Percentiles rank a stretch among this genome's conserved stretches.
Evolutionary conservation across 2,888 invertebrate species (phyloP).

Genomic region (Brenthis daphne): DNA sequence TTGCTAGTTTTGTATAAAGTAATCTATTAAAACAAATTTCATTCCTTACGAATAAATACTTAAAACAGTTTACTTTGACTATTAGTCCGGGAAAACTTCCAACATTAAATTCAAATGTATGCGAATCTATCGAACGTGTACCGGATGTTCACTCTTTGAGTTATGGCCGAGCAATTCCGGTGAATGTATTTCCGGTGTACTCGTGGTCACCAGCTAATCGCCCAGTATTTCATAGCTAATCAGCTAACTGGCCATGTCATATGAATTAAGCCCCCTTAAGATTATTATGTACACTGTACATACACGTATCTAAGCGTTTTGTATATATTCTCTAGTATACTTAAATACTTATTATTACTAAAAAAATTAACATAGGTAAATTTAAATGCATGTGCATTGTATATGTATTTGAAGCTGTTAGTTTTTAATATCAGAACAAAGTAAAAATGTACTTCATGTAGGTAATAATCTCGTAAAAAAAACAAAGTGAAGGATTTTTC

Average conservation of each 20-base stretch:
- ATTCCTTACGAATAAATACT: neutral
- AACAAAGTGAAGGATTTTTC: too few relatives aligned
- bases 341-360: too few relatives aligned
- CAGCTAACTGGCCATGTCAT: constrained; percentile 44
- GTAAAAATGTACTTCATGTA: too few relatives aligned
- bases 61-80: neutral
- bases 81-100: constrained; percentile 12
- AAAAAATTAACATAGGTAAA: too few relatives aligned
- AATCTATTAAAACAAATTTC: too few relatives aligned
- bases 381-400: too few relatives aligned
- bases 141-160: constrained; percentile 71
- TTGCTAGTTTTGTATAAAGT: too few relatives aligned
- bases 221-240: constrained; percentile 64
- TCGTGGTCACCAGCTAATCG: constrained; percentile 64
- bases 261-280: constrained; percentile 7
- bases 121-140: constrained; percentile 59
- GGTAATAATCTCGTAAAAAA: too few relatives aligned
- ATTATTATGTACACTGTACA: neutral
- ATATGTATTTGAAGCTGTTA: too few relatives aligned
- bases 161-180: constrained; percentile 75
- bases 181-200: constrained; percentile 68
- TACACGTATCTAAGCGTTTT: too few relatives aligned
- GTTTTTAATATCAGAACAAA: too few relatives aligned
- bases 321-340: too few relatives aligned
- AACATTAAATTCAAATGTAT: constrained; percentile 42